Conservation (phyloP, 2,113 vertebrate genomes). For the Oenanthe melanoleuca region DNA sequence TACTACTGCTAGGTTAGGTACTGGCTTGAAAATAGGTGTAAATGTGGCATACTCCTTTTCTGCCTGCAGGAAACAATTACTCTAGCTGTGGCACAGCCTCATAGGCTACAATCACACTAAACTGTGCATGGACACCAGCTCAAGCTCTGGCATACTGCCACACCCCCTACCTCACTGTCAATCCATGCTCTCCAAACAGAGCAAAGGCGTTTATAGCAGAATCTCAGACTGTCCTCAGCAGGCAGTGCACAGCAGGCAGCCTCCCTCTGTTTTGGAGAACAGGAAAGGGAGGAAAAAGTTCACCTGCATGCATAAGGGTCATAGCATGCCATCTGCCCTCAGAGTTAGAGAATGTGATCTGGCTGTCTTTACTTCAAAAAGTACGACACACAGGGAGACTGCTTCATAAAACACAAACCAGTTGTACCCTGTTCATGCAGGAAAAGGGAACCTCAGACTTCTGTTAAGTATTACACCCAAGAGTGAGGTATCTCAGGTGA, state of each 20-base stretch:
- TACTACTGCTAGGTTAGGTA: not conserved
- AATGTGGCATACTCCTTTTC: not conserved
- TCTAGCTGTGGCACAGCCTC: not conserved
- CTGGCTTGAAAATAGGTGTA: not conserved
- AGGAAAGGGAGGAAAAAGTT: not conserved
- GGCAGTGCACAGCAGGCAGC: not conserved
- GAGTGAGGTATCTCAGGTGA: not conserved
- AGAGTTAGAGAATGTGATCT: not conserved
- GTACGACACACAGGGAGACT: not conserved
- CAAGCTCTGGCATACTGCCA: not conserved
- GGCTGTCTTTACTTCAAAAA: not conserved
- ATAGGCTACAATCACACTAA: not conserved
- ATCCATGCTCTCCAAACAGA: not conserved
- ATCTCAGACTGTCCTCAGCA: not conserved
- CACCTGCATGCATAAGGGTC: fast-evolving
- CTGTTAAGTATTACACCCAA: not conserved
- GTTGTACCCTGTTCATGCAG: not conserved
- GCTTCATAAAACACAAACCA: fast-evolving
- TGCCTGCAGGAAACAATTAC: not conserved
- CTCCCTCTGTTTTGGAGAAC: not conserved
- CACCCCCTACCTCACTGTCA: not conserved
- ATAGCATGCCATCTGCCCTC: not conserved
- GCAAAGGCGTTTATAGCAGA: not conserved
- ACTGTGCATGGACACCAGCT: not conserved
- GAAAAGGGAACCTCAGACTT: not conserved